Conservation (phyloP, 1,140 invertebrate species). For the Neomicropteryx cornuta region DNA sequence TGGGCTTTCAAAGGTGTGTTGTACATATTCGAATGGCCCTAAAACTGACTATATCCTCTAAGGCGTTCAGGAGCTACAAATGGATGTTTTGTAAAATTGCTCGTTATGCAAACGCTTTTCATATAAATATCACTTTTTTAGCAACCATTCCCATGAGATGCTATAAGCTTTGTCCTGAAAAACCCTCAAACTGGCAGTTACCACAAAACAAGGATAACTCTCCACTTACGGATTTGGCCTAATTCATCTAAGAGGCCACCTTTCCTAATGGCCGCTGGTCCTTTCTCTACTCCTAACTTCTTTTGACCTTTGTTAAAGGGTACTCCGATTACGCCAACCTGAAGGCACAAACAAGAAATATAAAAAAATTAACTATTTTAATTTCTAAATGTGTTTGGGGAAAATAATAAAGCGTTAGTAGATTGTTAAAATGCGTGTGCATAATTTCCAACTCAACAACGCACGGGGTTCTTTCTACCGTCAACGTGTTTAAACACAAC, state of each 20-base stretch:
- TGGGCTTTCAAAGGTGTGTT: too few relatives aligned
- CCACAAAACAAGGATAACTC: slow-evolving; percentile 1
- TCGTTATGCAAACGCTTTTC: neutral
- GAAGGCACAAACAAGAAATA: too few relatives aligned
- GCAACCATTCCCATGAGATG: too few relatives aligned
- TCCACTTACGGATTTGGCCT: slow-evolving; percentile 33
- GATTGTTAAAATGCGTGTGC: too few relatives aligned
- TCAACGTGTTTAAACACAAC: too few relatives aligned
- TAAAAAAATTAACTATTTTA: too few relatives aligned
- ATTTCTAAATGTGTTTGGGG: too few relatives aligned
- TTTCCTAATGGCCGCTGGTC: slow-evolving; percentile 41
- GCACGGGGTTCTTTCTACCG: too few relatives aligned
- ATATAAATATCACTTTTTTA: neutral
- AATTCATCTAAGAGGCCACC: slow-evolving; percentile 36
- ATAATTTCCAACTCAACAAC: too few relatives aligned
- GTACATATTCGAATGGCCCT: neutral
- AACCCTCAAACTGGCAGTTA: slow-evolving; percentile 1
- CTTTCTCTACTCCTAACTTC: slow-evolving; percentile 47
- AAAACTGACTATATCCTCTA: slow-evolving; percentile 1
- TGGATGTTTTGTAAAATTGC: neutral
- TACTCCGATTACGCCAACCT: slow-evolving; percentile 61
- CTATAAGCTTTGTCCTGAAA: too few relatives aligned
- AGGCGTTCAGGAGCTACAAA: slow-evolving; percentile 7
- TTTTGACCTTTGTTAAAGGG: slow-evolving; percentile 63
- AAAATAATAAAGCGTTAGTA: too few relatives aligned